Evolutionary conservation across 1,140 invertebrate genomes (phyloP).

Genomic region (Mylabris phalerata): DNA sequence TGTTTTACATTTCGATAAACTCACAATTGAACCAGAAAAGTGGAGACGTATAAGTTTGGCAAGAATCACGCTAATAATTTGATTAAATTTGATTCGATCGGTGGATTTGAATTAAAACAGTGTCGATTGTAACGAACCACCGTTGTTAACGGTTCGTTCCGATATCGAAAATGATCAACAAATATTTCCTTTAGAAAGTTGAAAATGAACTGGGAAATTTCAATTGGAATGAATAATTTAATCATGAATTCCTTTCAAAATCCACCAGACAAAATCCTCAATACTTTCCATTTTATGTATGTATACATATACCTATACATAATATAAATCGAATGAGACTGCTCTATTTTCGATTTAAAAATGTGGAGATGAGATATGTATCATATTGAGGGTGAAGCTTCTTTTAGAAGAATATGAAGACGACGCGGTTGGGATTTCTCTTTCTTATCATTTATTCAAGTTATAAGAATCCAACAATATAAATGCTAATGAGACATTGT

Average conservation of each 20-base stretch:
- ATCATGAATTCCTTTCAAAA: slow-evolving; percentile 13
- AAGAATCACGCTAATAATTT: too few relatives aligned
- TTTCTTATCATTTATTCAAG: slow-evolving; percentile 9
- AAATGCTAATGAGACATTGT: slow-evolving; percentile 15
- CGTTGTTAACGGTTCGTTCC: too few relatives aligned
- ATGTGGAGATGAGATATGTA: slow-evolving; percentile 3
- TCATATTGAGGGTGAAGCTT: slow-evolving; percentile 4
- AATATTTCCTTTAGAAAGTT: slow-evolving; percentile 3
- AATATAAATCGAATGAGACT: slow-evolving; percentile 15
- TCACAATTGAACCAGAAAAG: slow-evolving; percentile 15
- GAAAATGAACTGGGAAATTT: slow-evolving; percentile 16
- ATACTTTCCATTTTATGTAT: slow-evolving; percentile 11
- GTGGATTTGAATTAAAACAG: too few relatives aligned
- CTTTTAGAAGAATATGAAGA: slow-evolving; percentile 1
- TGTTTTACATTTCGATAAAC: slow-evolving; percentile 17
- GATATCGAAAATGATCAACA: slow-evolving; percentile 1
- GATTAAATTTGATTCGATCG: too few relatives aligned
- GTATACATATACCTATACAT: too few relatives aligned
- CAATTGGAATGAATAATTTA: slow-evolving; percentile 14
- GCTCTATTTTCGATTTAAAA: slow-evolving; percentile 13
- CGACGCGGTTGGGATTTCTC: slow-evolving; percentile 2
- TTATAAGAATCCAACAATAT: slow-evolving; percentile 14
- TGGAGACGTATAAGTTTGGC: too few relatives aligned
- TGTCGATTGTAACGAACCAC: too few relatives aligned
- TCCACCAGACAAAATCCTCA: slow-evolving; percentile 12